Evolutionary conservation across 1,140 invertebrate genomes (phyloP).

Genomic region (Lepidostoma basale): DNA sequence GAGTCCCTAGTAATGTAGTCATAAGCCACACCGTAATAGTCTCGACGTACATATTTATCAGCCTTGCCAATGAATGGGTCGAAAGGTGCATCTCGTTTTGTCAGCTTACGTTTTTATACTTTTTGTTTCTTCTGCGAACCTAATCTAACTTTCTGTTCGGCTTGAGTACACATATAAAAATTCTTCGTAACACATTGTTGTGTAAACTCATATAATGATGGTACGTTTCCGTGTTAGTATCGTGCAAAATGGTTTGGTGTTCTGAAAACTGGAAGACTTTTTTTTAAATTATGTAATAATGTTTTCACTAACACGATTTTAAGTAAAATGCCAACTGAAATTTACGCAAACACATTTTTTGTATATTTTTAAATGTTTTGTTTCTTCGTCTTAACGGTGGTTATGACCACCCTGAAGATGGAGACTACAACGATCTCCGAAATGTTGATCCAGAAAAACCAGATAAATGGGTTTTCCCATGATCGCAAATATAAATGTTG

Average conservation of each 20-base stretch:
- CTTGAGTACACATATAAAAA: neutral
- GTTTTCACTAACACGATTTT: too few relatives aligned
- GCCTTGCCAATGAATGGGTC: slow-evolving; percentile 12
- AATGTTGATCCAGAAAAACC: too few relatives aligned
- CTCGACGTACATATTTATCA: neutral
- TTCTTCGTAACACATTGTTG: neutral
- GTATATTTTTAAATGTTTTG: too few relatives aligned
- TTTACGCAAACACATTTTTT: too few relatives aligned
- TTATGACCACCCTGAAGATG: too few relatives aligned
- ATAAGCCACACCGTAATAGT: neutral
- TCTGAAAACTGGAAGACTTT: too few relatives aligned
- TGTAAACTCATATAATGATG: neutral
- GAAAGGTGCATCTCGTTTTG: neutral
- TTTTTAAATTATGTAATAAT: too few relatives aligned
- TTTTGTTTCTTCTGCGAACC: neutral
- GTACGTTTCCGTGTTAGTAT: neutral
- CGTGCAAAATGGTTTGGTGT: neutral
- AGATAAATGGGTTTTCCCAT: too few relatives aligned
- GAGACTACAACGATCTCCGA: too few relatives aligned
- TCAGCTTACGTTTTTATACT: neutral
- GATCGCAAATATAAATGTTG: too few relatives aligned
- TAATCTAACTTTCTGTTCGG: neutral
- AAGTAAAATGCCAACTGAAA: too few relatives aligned
- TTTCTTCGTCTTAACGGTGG: too few relatives aligned
- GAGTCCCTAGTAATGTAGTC: neutral